Evolutionary conservation across 2,113 vertebrate species (phyloP).

Genomic region (Stomatorhinus ivindoensis): DNA sequence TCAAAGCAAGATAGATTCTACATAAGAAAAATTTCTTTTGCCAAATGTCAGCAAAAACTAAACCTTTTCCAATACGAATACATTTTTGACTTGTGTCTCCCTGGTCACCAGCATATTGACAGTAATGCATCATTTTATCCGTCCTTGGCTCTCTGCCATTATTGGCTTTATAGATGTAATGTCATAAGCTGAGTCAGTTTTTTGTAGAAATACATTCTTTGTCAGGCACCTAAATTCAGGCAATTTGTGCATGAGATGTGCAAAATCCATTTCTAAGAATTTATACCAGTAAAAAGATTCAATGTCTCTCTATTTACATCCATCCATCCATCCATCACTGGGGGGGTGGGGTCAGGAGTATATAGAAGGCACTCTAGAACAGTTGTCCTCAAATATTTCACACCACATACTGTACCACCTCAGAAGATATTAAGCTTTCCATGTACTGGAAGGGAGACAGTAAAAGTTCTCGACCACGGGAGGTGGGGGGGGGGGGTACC

Average conservation of each 20-base stretch:
- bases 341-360: neutral
- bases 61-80: neutral
- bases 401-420: neutral
- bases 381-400: neutral
- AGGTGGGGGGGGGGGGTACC: too few relatives aligned
- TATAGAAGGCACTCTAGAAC: neutral
- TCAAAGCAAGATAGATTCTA: neutral
- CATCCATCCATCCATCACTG: neutral
- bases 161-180: neutral
- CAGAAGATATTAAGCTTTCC: neutral
- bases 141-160: neutral
- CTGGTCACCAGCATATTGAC: neutral
- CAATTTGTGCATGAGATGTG: neutral
- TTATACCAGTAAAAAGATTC: neutral
- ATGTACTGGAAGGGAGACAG: neutral
- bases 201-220: neutral
- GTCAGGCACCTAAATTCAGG: neutral
- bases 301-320: neutral
- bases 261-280: neutral
- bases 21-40: neutral
- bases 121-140: neutral
- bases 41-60: neutral
- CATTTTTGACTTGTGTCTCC: neutral
- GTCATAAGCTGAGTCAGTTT: neutral
- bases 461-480: neutral